These are phyloP conservation scores for Pectinophora gossypiella DNA, from an alignment of 1,140 invertebrate genomes.

Conservation along the genomic window DNA sequence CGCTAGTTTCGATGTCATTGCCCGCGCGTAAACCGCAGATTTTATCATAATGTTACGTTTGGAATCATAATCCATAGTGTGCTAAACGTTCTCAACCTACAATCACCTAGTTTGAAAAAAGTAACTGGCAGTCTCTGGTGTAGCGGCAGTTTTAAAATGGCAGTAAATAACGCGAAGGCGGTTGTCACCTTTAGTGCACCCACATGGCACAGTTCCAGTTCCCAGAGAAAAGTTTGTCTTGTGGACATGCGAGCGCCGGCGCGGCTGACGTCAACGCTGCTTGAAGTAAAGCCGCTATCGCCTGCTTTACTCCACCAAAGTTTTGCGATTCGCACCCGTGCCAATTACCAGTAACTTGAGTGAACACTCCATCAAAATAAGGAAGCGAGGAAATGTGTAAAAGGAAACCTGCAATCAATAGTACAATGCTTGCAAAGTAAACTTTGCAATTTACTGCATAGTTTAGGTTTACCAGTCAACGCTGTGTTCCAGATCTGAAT, in stretches of 20 bases:
- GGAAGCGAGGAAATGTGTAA: background rate
- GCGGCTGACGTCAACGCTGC: background rate
- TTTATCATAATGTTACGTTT: background rate
- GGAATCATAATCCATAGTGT: background rate
- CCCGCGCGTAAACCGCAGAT: constrained; percentile 8
- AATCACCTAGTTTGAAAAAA: too few relatives aligned
- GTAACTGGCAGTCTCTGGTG: constrained; percentile 12
- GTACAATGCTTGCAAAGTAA: background rate
- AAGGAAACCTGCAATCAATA: background rate
- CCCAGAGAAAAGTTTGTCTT: constrained; percentile 54
- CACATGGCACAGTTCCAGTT: constrained; percentile 64
- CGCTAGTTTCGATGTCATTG: constrained; percentile 15
- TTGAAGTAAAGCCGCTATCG: background rate
- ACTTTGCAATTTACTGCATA: background rate
- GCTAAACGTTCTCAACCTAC: too few relatives aligned
- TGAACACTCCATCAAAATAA: background rate
- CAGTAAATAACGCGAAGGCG: constrained; percentile 50
- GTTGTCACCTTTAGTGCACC: constrained; percentile 52
- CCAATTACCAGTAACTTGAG: background rate
- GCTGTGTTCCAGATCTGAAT: constrained; percentile 33
- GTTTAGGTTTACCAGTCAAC: constrained; percentile 9
- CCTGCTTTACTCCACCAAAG: too few relatives aligned
- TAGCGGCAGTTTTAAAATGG: constrained; percentile 33
- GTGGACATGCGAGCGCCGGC: constrained; percentile 8
- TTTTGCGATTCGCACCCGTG: background rate